These are phyloP conservation scores for Halictus ligatus DNA, from an alignment of 2,888 invertebrate genomes.

Conservation along the genomic window DNA sequence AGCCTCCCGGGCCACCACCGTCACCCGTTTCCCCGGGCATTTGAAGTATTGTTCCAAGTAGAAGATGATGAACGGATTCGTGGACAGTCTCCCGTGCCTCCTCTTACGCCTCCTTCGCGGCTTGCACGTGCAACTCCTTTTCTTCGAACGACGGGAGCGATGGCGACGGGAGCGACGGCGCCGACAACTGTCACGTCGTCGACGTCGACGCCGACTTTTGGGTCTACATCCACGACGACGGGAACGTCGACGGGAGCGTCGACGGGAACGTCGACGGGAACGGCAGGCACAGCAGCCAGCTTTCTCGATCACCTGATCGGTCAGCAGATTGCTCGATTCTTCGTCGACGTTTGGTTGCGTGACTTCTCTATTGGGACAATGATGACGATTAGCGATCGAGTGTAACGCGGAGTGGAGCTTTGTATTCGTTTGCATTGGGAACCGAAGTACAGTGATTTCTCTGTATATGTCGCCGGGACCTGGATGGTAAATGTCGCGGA, in stretches of 20 bases:
- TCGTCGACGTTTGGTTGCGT: background rate
- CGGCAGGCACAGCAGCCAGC: background rate
- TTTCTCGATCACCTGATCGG: conserved; percentile 4
- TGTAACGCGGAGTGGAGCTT: background rate
- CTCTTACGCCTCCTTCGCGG: conserved; percentile 21
- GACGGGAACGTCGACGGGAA: background rate
- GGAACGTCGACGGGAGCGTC: background rate
- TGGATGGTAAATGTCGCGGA: no score
- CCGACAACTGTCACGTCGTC: background rate
- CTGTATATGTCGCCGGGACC: no score
- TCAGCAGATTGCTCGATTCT: background rate
- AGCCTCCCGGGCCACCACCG: conserved; percentile 74
- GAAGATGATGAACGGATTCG: conserved; percentile 78
- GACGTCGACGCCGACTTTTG: background rate
- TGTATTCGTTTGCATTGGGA: background rate
- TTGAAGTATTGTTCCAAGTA: conserved; percentile 74
- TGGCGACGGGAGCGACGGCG: background rate
- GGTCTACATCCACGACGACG: background rate
- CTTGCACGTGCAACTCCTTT: conserved; percentile 42
- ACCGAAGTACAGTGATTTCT: background rate
- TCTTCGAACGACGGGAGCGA: background rate
- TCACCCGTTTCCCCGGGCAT: conserved; percentile 64
- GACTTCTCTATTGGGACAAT: conserved; percentile 10
- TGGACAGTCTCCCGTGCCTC: conserved; percentile 47
- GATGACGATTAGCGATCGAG: background rate